Base-by-base conservation (phyloP, 2,888 invertebrate genomes). In the Tribolium freemani region DNA sequence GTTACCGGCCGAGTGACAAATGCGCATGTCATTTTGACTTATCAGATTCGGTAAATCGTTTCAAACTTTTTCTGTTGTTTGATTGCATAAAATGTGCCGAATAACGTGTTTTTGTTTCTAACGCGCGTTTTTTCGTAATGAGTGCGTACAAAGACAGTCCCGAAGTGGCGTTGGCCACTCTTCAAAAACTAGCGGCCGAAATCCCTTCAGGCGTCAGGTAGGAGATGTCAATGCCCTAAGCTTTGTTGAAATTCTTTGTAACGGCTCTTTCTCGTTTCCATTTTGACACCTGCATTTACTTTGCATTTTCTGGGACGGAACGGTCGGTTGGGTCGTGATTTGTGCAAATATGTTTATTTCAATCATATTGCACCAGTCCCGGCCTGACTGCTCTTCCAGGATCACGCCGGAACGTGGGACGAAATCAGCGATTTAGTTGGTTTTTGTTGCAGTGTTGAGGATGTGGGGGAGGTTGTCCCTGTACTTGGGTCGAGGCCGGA, bases 301-400 rank as follows among this genome's bases (percentile, higher is more conserved):
- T 76, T 73, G 5, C 58, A 38, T 50, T 64, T 45, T 50, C 13
- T 6, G 8, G 13, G 51, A 67, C 69, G 61, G 58, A 72, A 58
- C 72, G 68, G 31, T 48, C 76, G 78, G 79, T 81, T 82, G 85
- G 87, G 87, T 83, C 82, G 82, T 86, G 87, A 85, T 81, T 77
- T 81, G 83, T 86, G 86, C 85, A 84, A 86, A 82, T 87, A 84
- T 87, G 87, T 87, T 81, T 77, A 79, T 83, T 76, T 63, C 73
- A 77, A 82, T 87, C 87, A 87, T 83, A 87, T 87, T 87, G 87
- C 87, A 87, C 87, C 85, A 82, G 87, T 87, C 87, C 87, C 87
- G 87, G 87, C 87, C 87, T 87, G 86, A 86, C 84, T 83, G 81
- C 81, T 76, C 69, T 77, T 77, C 79, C 77, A 71, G 16, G 26